Evolutionary conservation across 2,113 vertebrate species (phyloP).

Genomic region (Sturnus vulgaris): DNA sequence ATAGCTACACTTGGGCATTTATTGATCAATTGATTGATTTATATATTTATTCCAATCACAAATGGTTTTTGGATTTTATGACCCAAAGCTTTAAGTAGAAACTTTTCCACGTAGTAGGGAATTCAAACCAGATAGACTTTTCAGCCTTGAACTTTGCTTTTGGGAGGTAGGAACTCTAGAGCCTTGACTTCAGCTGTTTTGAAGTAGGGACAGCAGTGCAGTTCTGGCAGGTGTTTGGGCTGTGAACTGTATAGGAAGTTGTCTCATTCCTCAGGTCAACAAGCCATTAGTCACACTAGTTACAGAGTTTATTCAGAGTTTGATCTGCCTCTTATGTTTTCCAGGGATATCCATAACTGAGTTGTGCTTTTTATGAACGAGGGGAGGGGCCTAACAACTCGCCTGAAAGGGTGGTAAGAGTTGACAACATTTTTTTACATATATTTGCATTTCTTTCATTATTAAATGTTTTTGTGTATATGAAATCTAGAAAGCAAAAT

Average conservation of each 20-base stretch:
- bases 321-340: background rate
- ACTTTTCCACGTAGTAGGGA: background rate
- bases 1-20: background rate
- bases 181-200: background rate
- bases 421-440: background rate
- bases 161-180: background rate
- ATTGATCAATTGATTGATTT: background rate
- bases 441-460: background rate
- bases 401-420: slow-evolving; percentile 4
- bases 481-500: background rate
- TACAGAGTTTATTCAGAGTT: background rate
- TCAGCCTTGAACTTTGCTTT: background rate
- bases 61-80: background rate
- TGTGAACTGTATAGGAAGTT: background rate
- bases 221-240: background rate
- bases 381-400: background rate
- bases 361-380: slow-evolving; percentile 1
- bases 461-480: background rate
- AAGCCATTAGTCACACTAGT: background rate
- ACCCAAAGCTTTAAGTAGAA: background rate
- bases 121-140: background rate
- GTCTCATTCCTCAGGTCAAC: background rate
- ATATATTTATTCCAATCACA: background rate
- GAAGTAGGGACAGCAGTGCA: background rate
- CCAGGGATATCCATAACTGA: background rate